A percentile compares a stretch with the other conserved stretches of the same genome.
phyloP scores from a whole-genome alignment of 2,888 invertebrate species.

The Drosophila multiciliata region DNA sequence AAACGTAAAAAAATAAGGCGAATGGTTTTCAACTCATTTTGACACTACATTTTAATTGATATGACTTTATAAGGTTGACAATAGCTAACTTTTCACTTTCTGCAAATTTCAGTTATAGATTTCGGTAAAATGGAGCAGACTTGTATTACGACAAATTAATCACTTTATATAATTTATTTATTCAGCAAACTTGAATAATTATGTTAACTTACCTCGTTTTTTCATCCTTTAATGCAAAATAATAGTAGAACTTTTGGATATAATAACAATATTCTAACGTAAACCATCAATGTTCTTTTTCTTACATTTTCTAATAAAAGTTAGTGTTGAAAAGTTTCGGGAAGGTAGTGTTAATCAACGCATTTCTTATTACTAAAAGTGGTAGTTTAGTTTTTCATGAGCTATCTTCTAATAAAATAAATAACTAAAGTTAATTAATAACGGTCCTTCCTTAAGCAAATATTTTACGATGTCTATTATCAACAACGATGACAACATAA shows the following conservation, averaged over 20 bases:
- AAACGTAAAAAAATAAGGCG: conserved; percentile 10
- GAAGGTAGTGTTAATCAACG: conserved; percentile 35
- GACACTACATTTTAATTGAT: not conserved
- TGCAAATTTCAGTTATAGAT: not conserved
- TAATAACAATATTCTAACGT: conserved; percentile 6
- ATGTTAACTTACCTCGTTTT: not conserved
- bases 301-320: conserved; percentile 28
- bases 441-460: not conserved
- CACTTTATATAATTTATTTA: not conserved
- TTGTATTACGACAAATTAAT: conserved; percentile 3
- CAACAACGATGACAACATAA: conserved; percentile 92
- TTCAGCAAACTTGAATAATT: not conserved
- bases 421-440: conserved; percentile 11
- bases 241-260: not conserved
- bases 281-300: conserved; percentile 29
- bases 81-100: not conserved
- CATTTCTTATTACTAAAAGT: conserved; percentile 41
- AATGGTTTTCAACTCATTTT: not conserved
- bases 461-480: conserved; percentile 84
- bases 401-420: conserved; percentile 30
- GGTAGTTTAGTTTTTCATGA: conserved; percentile 63
- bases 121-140: not conserved
- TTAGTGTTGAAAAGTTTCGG: conserved; percentile 28
- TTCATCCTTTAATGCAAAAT: not conserved
- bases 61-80: not conserved